Evolutionary conservation across 2,797 vertebrate genomes (phyloP).

Genomic region (Manis crassicaudata): DNA sequence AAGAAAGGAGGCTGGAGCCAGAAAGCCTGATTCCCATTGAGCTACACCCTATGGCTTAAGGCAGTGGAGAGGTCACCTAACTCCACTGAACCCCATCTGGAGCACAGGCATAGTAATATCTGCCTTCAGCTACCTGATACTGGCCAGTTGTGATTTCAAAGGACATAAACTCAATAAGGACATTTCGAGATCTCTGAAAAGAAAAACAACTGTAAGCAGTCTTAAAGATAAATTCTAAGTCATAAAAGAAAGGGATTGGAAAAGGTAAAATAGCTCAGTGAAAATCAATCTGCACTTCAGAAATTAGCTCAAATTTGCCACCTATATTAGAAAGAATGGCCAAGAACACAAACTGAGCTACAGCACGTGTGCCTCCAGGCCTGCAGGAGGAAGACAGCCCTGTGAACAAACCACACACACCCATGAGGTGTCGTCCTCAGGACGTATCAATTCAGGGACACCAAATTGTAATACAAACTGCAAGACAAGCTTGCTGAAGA

Average conservation of each 20-base stretch:
- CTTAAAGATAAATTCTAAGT: neutral
- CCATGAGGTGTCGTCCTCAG: neutral
- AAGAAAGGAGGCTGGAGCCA: neutral
- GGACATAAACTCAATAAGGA: neutral
- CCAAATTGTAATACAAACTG: neutral
- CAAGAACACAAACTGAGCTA: neutral
- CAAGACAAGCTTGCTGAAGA: neutral
- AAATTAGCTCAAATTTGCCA: neutral
- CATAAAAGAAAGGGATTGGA: neutral
- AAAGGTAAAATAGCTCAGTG: neutral
- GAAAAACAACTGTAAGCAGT: neutral
- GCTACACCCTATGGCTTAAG: neutral
- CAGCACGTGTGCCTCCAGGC: neutral
- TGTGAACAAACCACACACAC: neutral
- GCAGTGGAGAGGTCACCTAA: neutral
- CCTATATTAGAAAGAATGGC: neutral
- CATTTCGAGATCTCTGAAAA: neutral
- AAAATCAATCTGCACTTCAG: neutral
- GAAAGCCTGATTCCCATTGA: neutral
- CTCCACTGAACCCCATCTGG: neutral
- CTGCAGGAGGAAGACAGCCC: neutral
- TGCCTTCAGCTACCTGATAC: neutral
- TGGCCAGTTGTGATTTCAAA: neutral
- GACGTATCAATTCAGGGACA: neutral
- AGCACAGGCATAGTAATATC: neutral